phyloP scores from a whole-genome alignment of 2,113 vertebrate species.

The Nothobranchius furzeri region DNA sequence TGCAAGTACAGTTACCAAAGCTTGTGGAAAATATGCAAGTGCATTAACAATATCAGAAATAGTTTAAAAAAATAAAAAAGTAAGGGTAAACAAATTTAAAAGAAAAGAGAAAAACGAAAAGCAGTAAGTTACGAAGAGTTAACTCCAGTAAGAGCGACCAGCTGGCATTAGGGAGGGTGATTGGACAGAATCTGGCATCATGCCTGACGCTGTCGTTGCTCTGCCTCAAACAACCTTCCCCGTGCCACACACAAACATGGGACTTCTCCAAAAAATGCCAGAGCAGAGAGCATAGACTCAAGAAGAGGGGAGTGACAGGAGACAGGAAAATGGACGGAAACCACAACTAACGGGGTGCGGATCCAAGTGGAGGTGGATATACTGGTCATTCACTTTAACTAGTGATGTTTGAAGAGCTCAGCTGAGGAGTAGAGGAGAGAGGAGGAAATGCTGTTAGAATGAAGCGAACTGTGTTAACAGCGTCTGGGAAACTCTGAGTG shows the following conservation, averaged over 20 bases:
- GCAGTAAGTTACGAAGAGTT: conserved; percentile 48
- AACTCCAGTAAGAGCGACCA: conserved; percentile 47
- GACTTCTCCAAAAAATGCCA: conserved; percentile 43
- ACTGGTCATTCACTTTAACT: conserved; percentile 13
- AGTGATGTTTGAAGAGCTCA: not conserved
- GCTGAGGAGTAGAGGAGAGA: conserved; percentile 5
- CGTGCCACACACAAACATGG: conserved; percentile 52
- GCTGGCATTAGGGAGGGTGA: conserved; percentile 53
- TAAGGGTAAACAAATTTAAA: no score
- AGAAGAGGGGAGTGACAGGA: conserved; percentile 24
- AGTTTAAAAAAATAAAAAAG: no score
- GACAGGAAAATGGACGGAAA: conserved; percentile 12
- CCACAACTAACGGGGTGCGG: not conserved
- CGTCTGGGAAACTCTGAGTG: conserved; percentile 33
- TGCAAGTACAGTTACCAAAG: not conserved
- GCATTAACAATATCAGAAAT: no score
- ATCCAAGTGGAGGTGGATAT: not conserved
- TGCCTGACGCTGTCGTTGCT: conserved; percentile 29
- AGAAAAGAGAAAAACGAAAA: conserved; percentile 4
- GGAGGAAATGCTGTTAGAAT: conserved; percentile 14
- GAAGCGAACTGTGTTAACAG: conserved; percentile 29
- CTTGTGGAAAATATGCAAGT: not conserved
- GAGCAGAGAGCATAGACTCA: conserved; percentile 26
- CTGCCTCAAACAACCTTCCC: conserved; percentile 30
- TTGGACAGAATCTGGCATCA: conserved; percentile 50